Conservation (phyloP, 2,888 invertebrate genomes). For the Scaeva pyrastri region DNA sequence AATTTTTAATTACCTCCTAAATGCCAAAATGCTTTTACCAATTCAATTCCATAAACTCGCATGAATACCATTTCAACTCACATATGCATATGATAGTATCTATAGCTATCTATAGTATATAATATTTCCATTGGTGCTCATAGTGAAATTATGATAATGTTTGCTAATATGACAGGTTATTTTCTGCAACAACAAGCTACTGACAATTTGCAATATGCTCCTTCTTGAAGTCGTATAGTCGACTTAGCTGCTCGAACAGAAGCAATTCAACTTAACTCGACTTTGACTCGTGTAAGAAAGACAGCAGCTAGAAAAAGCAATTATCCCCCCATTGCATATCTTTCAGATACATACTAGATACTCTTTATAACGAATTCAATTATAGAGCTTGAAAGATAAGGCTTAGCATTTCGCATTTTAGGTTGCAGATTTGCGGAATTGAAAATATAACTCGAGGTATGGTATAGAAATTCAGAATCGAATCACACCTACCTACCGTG, state of each 20-base stretch:
- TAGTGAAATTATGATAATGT: slow-evolving; percentile 62
- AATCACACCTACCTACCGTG: slow-evolving; percentile 3
- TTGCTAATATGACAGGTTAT: slow-evolving; percentile 45
- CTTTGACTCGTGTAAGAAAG: not conserved
- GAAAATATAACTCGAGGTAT: not conserved
- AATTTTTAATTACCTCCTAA: not conserved
- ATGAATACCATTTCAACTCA: not conserved
- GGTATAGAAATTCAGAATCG: not conserved
- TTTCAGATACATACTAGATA: not conserved
- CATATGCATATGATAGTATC: not conserved
- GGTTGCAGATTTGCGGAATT: not conserved
- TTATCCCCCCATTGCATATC: slow-evolving; percentile 1
- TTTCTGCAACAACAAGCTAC: slow-evolving; percentile 36
- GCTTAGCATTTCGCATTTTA: not conserved
- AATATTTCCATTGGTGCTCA: slow-evolving; percentile 23
- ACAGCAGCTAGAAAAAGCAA: slow-evolving; percentile 18
- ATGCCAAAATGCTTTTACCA: slow-evolving; percentile 32
- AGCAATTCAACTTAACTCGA: not conserved
- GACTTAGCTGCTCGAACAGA: slow-evolving; percentile 16
- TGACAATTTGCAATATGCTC: slow-evolving; percentile 9
- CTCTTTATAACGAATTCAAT: slow-evolving; percentile 29
- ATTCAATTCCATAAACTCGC: not conserved
- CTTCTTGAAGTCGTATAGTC: not conserved
- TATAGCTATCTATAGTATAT: not conserved
- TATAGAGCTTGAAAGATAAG: slow-evolving; percentile 1